These are phyloP conservation scores for Tyrannus savana DNA, from an alignment of 2,113 vertebrate genomes.

Conservation along the genomic window DNA sequence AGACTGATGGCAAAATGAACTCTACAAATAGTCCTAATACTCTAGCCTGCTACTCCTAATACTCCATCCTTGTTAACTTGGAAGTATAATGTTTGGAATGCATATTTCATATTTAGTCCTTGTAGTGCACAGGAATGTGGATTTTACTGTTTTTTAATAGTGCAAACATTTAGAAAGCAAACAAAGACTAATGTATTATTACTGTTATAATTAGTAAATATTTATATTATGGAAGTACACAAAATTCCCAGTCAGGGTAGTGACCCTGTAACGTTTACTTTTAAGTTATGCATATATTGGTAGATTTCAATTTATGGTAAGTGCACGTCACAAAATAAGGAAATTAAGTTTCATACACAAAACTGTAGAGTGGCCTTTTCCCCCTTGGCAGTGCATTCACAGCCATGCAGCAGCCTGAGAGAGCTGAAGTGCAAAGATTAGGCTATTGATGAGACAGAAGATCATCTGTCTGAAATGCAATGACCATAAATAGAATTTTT, in stretches of 20 bases:
- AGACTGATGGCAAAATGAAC: not conserved
- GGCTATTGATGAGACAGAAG: not conserved
- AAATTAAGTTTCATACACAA: not conserved
- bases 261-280: not conserved
- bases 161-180: not conserved
- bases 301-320: not conserved
- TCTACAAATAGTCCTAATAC: not conserved
- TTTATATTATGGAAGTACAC: not conserved
- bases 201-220: not conserved
- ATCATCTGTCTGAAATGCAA: not conserved
- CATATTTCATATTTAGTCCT: not conserved
- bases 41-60: not conserved
- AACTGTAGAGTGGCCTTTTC: not conserved
- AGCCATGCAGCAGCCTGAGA: not conserved
- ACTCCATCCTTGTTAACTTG: not conserved
- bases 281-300: not conserved
- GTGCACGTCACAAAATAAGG: not conserved
- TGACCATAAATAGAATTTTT: not conserved
- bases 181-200: not conserved
- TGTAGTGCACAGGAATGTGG: not conserved
- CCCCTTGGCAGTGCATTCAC: accelerated
- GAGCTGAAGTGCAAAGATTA: not conserved
- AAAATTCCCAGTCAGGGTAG: not conserved
- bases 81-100: not conserved
- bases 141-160: not conserved